A percentile compares a stretch with the other conserved stretches of the same genome.
phyloP scores from a whole-genome alignment of 2,888 invertebrate species.

The Sabellastarte sp. region DNA sequence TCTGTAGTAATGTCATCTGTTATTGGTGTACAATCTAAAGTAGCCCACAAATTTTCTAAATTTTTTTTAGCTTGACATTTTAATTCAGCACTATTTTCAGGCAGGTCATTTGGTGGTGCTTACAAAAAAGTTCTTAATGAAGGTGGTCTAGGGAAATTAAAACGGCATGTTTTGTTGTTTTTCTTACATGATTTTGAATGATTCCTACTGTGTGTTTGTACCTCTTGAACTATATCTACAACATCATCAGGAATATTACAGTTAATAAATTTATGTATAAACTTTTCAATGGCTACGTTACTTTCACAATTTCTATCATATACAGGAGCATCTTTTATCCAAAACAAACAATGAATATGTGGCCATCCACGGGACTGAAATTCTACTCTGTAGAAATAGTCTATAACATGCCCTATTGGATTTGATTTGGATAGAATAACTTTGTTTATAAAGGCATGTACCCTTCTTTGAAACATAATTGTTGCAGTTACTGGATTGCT shows the following conservation, averaged over 20 bases:
- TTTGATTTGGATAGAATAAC: background rate
- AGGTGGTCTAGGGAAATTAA: background rate
- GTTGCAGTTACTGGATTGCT: background rate
- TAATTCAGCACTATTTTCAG: background rate
- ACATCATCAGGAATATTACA: background rate
- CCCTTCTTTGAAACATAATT: background rate
- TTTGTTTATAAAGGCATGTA: background rate
- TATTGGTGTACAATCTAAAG: no score
- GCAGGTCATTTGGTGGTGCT: background rate
- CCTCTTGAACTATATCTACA: background rate
- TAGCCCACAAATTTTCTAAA: no score
- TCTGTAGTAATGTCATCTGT: background rate
- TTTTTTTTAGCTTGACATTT: background rate
- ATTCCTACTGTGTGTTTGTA: background rate
- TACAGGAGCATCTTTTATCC: slow-evolving; percentile 33
- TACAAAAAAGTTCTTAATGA: background rate
- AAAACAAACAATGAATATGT: slow-evolving; percentile 34
- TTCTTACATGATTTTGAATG: background rate
- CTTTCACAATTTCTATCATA: background rate
- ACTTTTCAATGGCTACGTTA: background rate
- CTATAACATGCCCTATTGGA: slow-evolving; percentile 2
- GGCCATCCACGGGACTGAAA: slow-evolving; percentile 7
- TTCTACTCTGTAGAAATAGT: slow-evolving; percentile 7
- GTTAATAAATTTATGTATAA: background rate
- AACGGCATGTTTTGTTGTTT: background rate